These are phyloP conservation scores for Lasiurus cinereus DNA, from an alignment of 2,113 vertebrate genomes.

Conservation along the genomic window DNA sequence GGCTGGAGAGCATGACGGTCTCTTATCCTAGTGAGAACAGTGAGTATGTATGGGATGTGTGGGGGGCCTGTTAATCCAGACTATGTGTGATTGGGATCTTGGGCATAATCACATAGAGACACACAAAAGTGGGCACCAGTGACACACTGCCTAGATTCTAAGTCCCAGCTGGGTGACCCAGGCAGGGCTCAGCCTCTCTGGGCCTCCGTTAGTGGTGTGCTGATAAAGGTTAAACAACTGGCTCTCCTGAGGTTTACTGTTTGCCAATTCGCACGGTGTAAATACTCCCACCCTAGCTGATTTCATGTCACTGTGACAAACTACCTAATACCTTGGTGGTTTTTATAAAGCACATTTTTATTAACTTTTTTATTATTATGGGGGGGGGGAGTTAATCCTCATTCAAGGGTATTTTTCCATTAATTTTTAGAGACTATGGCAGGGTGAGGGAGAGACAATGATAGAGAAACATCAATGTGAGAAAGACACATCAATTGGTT, in stretches of 20 bases:
- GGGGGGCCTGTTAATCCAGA: background rate
- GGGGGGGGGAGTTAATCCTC: no score
- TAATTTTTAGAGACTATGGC: no score
- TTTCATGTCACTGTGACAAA: background rate
- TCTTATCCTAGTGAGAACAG: background rate
- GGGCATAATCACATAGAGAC: background rate
- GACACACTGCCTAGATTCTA: background rate
- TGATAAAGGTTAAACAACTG: background rate
- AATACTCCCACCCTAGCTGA: background rate
- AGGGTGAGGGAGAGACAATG: no score
- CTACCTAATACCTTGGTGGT: background rate
- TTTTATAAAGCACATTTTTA: no score
- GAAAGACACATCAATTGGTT: no score
- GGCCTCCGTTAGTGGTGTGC: background rate
- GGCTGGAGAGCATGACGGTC: background rate
- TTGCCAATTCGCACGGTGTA: background rate
- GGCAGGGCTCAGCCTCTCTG: background rate
- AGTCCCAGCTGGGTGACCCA: background rate
- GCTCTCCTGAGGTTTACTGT: background rate
- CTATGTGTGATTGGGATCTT: background rate
- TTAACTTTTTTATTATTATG: no score
- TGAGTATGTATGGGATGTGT: accelerated
- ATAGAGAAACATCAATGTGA: no score
- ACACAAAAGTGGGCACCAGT: background rate
- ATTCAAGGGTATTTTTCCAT: no score